Evolutionary conservation across 2,797 vertebrate species (phyloP), one percentile per base, ranked within the genome.

Genomic region (Staurois parvus): DNA sequence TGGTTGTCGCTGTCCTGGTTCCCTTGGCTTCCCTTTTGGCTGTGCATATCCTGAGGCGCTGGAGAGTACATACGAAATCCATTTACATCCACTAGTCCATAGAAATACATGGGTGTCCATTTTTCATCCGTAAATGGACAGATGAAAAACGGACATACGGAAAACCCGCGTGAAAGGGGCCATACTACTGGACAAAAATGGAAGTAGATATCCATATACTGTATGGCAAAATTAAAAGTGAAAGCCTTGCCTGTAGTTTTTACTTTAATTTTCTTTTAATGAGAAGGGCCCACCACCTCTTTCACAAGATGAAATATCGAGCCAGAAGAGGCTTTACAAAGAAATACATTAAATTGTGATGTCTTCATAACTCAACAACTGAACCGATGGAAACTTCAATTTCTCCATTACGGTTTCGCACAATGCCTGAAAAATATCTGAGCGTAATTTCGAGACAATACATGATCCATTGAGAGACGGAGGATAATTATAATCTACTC

Each of bases 401-500:
- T 80, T 73, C 37, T 64, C 84, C 42, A 80, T 85, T 85, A 80
- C 30, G 24, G 64, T 80, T 80, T 85, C 62, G 67, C 59, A 26
- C 45, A 73, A 74, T 68, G 68, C 48, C 40, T 68, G 24, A 64
- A 64, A 84, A 84, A 79, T 90, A 87, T 67, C 64, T 85, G 88
- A 90, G 89, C 90, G 29, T 30, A 56, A 80, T 80, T 85, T 52
- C 59, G 90, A 89, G 59, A 75, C 80, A 86, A 89, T 91, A 83
- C 88, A 88, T 52, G 80, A 88, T 64, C 85, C 40, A 90, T 92
- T 91, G 89, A 91, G 87, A 88, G 76, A 88, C 87, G 84, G 85
- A 88, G 92, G 90, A 89, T 91, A 92, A 93, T 93, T 92, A 93
- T 91, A 92, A 94, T 87, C 89, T 89, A 87, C 87, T 85, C 84